Evolutionary conservation across 1,140 invertebrate species (phyloP).

Genomic region (Anastatus disparis): DNA sequence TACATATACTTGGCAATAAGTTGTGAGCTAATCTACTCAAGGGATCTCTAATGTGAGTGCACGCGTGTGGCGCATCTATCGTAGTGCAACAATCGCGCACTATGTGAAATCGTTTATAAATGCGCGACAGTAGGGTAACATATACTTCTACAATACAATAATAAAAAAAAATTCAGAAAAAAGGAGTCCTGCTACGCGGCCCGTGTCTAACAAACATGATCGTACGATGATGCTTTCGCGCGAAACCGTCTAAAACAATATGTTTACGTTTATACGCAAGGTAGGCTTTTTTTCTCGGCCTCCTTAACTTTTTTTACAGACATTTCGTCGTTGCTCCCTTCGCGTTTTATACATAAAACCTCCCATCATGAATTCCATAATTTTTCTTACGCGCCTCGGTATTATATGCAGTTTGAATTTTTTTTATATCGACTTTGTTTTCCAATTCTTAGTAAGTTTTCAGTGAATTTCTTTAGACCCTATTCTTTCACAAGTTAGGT

Average conservation of each 20-base stretch:
- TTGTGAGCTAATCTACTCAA: background rate
- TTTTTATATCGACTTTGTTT: background rate
- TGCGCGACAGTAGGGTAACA: too few relatives aligned
- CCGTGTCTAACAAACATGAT: conserved; percentile 24
- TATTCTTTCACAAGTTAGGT: background rate
- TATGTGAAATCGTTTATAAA: conserved; percentile 5
- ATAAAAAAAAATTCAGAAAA: too few relatives aligned
- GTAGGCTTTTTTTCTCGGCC: background rate
- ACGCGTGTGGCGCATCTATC: background rate
- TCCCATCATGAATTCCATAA: background rate
- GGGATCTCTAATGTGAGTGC: background rate
- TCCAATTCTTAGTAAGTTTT: conserved; percentile 2
- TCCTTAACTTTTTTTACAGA: background rate
- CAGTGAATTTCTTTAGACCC: background rate
- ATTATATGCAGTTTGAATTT: background rate
- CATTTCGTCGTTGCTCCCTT: conserved; percentile 5
- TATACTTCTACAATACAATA: too few relatives aligned
- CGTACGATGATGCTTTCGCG: background rate
- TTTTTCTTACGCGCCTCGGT: conserved; percentile 16
- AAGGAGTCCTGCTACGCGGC: conserved; percentile 3
- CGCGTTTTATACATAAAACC: background rate
- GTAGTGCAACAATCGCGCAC: conserved; percentile 12
- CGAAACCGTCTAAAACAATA: conserved; percentile 17
- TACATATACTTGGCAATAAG: background rate
- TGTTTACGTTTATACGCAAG: background rate